These are phyloP conservation scores for Petroica traversi DNA, from an alignment of 2,113 vertebrate species.

Conservation along the genomic window DNA sequence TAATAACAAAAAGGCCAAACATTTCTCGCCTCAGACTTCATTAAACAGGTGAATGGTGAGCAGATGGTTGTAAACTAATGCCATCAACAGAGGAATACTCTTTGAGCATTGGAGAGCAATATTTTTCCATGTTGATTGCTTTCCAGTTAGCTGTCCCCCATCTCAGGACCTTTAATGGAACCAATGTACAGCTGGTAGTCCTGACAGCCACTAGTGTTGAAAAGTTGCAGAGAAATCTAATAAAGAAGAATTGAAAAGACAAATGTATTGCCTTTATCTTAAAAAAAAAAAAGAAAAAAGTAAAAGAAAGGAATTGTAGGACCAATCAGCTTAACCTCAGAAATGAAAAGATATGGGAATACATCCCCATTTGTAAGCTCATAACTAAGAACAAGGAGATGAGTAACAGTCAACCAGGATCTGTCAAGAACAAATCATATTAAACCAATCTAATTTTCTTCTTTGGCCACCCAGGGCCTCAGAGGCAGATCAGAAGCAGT, in stretches of 20 bases:
- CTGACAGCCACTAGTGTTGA: not conserved
- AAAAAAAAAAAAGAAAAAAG: too few species aligned
- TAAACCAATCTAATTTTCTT: slow-evolving; percentile 1
- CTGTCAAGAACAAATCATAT: not conserved
- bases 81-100: not conserved
- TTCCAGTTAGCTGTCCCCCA: not conserved
- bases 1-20: not conserved
- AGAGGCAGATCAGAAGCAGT: not conserved
- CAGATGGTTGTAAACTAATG: not conserved
- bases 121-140: not conserved
- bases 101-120: not conserved
- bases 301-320: not conserved
- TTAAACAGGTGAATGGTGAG: not conserved
- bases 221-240: not conserved
- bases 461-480: not conserved
- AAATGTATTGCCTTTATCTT: not conserved
- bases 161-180: not conserved
- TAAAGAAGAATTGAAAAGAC: not conserved
- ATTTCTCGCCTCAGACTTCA: not conserved
- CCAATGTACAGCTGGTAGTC: not conserved
- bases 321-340: not conserved
- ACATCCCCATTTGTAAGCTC: not conserved
- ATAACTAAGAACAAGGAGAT: not conserved
- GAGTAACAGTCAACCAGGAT: not conserved
- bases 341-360: slow-evolving; percentile 1